phyloP scores from a whole-genome alignment of 2,888 invertebrate species.

The Endotricha flammealis region DNA sequence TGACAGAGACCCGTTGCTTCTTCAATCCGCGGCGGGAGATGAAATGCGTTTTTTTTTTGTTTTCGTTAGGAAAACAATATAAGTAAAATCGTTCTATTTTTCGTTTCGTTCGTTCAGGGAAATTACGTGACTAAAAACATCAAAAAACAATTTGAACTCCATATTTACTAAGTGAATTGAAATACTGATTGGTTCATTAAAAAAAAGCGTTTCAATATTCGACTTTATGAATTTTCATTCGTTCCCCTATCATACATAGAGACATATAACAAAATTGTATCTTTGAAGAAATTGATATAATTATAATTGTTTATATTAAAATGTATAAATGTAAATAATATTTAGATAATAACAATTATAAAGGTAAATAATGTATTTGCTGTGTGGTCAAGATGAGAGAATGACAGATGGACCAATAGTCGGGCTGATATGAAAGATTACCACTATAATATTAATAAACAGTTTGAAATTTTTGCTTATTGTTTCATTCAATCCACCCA shows the following conservation, averaged over 20 bases:
- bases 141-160: no score
- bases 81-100: no score
- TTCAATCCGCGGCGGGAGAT: no score
- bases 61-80: no score
- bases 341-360: conserved; percentile 22
- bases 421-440: conserved; percentile 30
- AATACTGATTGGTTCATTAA: conserved; percentile 8
- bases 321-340: conserved; percentile 39
- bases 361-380: conserved; percentile 15
- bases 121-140: no score
- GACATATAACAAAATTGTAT: neutral
- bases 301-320: conserved; percentile 10
- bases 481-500: no score
- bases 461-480: conserved; percentile 46
- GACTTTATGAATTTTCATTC: no score
- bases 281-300: neutral
- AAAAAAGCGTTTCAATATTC: conserved; percentile 12
- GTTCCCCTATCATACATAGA: no score
- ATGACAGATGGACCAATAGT: conserved; percentile 59
- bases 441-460: conserved; percentile 35
- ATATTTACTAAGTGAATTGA: no score
- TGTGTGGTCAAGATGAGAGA: conserved; percentile 18
- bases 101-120: no score
- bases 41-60: no score
- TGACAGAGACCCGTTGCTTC: no score